phyloP scores from a whole-genome alignment of 2,888 invertebrate species.

The Ptycholaimellus sp. region DNA sequence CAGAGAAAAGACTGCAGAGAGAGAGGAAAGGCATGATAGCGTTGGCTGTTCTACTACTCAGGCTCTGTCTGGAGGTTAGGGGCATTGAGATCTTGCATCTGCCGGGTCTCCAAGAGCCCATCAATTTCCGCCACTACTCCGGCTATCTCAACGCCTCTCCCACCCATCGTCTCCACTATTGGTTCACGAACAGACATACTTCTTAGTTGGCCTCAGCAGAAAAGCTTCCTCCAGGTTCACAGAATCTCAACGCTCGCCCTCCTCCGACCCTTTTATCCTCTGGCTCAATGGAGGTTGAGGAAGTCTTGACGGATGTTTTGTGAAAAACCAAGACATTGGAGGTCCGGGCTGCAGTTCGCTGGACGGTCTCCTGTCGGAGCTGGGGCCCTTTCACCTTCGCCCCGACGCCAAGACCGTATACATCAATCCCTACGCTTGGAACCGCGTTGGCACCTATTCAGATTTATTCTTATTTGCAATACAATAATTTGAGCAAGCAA shows the following conservation, averaged over 20 bases:
- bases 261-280: slow-evolving; percentile 19
- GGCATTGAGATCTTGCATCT: no score
- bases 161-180: slow-evolving; percentile 29
- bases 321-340: slow-evolving; percentile 7
- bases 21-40: no score
- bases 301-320: background rate
- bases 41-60: no score
- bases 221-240: slow-evolving; percentile 13
- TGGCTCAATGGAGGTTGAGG: slow-evolving; percentile 16
- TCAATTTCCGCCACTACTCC: slow-evolving; percentile 20
- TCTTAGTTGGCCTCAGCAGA: slow-evolving; percentile 3
- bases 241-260: slow-evolving; percentile 18
- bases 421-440: slow-evolving; percentile 24
- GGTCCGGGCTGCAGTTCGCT: slow-evolving; percentile 32
- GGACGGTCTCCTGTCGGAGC: slow-evolving; percentile 29
- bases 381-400: slow-evolving; percentile 29
- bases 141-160: slow-evolving; percentile 26
- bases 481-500: slow-evolving; percentile 25
- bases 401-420: slow-evolving; percentile 19
- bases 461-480: background rate
- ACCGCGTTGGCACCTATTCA: slow-evolving; percentile 15
- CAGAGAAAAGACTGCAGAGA: no score
- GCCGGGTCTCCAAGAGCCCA: no score
- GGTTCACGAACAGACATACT: slow-evolving; percentile 17
- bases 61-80: no score